Conservation (phyloP, 1,140 invertebrate species). For the Drosophila sechellia region DNA sequence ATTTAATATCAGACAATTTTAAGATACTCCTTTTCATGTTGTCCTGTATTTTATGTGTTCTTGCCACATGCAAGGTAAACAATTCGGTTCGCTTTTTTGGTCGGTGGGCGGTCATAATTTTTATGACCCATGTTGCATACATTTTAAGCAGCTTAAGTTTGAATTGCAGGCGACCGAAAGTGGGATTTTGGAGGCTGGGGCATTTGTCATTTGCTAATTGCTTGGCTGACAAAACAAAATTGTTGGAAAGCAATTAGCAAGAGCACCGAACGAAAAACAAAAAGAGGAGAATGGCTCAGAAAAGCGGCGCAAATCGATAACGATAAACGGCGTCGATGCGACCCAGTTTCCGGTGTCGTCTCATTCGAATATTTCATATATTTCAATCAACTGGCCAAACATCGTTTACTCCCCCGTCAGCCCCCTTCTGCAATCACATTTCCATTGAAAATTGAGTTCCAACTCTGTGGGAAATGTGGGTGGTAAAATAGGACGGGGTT, state of each 20-base stretch:
- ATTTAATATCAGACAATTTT: neutral
- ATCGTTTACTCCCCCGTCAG: slow-evolving; percentile 10
- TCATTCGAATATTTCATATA: slow-evolving; percentile 48
- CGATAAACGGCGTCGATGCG: slow-evolving; percentile 26
- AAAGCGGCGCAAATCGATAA: slow-evolving; percentile 21
- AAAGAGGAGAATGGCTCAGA: neutral
- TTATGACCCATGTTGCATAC: slow-evolving; percentile 41
- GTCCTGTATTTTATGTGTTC: neutral
- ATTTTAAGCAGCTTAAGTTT: slow-evolving; percentile 64
- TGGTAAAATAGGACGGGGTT: neutral
- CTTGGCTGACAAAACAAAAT: slow-evolving; percentile 30
- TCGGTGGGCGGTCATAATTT: slow-evolving; percentile 12
- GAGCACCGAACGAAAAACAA: neutral
- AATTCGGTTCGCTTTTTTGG: slow-evolving; percentile 5
- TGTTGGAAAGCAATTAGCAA: slow-evolving; percentile 41
- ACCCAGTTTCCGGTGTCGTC: slow-evolving; percentile 23
- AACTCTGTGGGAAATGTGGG: slow-evolving; percentile 34
- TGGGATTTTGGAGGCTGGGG: slow-evolving; percentile 1
- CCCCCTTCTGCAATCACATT: slow-evolving; percentile 40
- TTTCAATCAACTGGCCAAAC: slow-evolving; percentile 76
- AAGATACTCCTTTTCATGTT: neutral
- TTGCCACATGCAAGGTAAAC: slow-evolving; percentile 3
- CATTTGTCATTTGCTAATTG: slow-evolving; percentile 58
- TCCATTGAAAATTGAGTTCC: slow-evolving; percentile 67
- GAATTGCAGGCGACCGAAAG: slow-evolving; percentile 8